Evolutionary conservation across 1,140 invertebrate genomes (phyloP), one percentile per base, ranked within the genome.

Genomic region (Conus betulinus): DNA sequence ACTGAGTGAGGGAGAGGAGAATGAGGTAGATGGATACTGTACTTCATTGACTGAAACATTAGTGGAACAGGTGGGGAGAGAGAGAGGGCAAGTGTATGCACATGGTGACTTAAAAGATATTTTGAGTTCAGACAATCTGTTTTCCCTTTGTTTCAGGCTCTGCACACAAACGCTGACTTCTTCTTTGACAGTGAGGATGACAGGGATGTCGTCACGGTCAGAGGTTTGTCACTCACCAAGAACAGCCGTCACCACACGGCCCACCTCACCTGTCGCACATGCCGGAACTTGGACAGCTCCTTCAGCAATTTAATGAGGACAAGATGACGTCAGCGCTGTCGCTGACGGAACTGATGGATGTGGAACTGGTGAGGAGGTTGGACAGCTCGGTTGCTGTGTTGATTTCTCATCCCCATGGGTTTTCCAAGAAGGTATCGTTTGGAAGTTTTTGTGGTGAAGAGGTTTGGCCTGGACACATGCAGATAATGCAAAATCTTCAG

Each of bases 241-340:
- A 5, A 23, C 20, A 52, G 25, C 81, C 76, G 5, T 25, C 11
- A 55, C 51, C 51, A 55, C 15, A 83, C 81, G 52, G 51, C 81
- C 13, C 15, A 83, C 53, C 81, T 83, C 7, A 83, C 81, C 20
- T 83, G 81, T 23, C 55, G 81, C 81, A 17, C 81, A 83, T 83
- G 81, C n/a, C 81, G 52, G 81, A 83, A 83, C 81, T 83, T 4
- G 52, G 20, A 11, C 15, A 55, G 17, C 81, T 20, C 81, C 23
- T 83, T 25, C 78, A 27, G 78, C 25, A 6, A 7, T 27, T 39
- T 8, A 60, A 15, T 3, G 52, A 52, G 51, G 52, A 52, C 81
- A 13, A 20, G 81, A 78, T 10, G 39, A 5, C 81, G 4, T 60
- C 57, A 8, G 15, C 57, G 8, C 55, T 57, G 13, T 17, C 20